Conservation (phyloP, 64 coral and sea anemone genomes). For the Pocillopora damicornis region DNA sequence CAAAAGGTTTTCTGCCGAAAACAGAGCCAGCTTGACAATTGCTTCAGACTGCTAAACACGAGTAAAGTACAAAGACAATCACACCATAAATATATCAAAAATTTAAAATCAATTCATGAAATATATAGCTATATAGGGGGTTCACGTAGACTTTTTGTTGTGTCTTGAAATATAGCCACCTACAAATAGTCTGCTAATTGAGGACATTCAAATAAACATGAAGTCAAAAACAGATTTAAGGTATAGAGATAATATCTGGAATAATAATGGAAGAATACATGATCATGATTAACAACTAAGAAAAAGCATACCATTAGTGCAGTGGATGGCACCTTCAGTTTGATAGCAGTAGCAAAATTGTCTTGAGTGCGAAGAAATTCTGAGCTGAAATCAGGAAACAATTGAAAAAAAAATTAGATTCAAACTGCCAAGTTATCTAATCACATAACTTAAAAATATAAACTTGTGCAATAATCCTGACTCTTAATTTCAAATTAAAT, state of each 20-base stretch:
- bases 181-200: background rate
- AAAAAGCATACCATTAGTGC: slow-evolving; percentile 12
- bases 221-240: no score
- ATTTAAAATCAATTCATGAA: no score
- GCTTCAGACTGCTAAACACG: slow-evolving; percentile 5
- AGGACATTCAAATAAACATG: no score
- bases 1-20: slow-evolving; percentile 25
- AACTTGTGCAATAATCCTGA: no score
- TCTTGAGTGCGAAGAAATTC: slow-evolving; percentile 48
- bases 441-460: background rate
- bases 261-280: no score
- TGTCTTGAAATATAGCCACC: background rate
- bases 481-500: no score
- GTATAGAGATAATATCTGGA: no score
- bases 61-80: background rate
- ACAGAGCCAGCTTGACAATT: slow-evolving; percentile 30
- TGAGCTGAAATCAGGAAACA: slow-evolving; percentile 15
- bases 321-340: slow-evolving; percentile 1
- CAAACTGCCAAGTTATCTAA: background rate
- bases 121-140: no score
- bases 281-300: background rate
- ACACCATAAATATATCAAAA: no score
- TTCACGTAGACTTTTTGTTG: no score
- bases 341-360: slow-evolving; percentile 38
- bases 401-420: background rate